Base-by-base conservation (phyloP, 2,113 vertebrate species). In the Phasianus colchicus region DNA sequence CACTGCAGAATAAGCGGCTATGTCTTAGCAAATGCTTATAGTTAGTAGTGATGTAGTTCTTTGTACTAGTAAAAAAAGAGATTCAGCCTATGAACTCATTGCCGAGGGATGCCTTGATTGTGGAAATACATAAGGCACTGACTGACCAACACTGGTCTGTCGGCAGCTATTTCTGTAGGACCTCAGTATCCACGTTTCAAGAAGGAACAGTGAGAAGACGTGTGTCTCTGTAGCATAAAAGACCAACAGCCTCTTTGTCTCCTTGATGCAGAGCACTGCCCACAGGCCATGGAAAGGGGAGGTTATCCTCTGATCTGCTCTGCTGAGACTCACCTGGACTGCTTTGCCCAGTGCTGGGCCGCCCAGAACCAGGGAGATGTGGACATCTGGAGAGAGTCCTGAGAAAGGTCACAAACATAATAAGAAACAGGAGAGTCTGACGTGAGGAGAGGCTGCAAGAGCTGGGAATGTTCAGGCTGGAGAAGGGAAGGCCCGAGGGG, bases 1-100 rank as follows among this genome's bases (percentile, higher is more conserved):
- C 30, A 84, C 54, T 88, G 90, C 93, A 90, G 93, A 94, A 84
- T 90, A 95, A 93, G 93, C 76, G 93, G 29, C 48, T 79, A 1
- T 20, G 25, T 72, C 29, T 81, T 74, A 7, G 75, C 89, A 79
- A 83, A 11, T 8, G 12, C 43, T 83, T 86, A 17, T 48, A 27
- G 38, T 71, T 89, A n/a, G 32, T 65, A 69, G 32, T 47, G 57
- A 36, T 64, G 52, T 78, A 64, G 60, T 47, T 92, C 52, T 64
- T 91, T 81, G 52, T 34, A 61, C 69, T 88, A 92, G 40, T 38
- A 60, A 78, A 65, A 75, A 17, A 64, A 36, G 27, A 77, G 79
- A 74, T 52, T 87, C 61, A 92, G 52, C 61, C 50, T n/a, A 29
- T 78, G 21, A 69, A 67, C 61, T 83, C 1, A 0, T 55, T 77